Percentiles rank a stretch among this genome's conserved stretches.
phyloP scores from a whole-genome alignment of 2,888 invertebrate species.

The Morinoia aosen region DNA sequence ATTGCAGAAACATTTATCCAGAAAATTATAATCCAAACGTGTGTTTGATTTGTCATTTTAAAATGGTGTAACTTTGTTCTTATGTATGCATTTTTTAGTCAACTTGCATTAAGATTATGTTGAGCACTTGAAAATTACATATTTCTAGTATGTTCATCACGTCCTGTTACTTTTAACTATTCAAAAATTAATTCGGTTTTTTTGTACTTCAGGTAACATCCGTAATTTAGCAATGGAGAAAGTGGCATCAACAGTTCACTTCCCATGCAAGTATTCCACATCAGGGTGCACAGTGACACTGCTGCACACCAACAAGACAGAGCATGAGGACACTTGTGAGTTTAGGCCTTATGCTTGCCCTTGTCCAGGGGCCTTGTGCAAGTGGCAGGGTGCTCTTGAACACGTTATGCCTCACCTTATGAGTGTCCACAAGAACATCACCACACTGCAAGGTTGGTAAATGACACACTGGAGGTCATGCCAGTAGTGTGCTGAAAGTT shows the following conservation, averaged over 20 bases:
- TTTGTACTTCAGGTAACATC: constrained; percentile 81
- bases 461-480: no score
- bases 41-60: no score
- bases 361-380: constrained; percentile 99
- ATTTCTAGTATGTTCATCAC: no score
- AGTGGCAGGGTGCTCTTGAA: constrained; percentile 98
- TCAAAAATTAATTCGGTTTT: not conserved
- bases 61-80: no score
- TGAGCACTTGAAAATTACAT: no score
- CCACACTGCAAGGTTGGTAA: constrained; percentile 88
- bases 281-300: constrained; percentile 94
- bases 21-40: no score
- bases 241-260: constrained; percentile 97
- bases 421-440: constrained; percentile 97
- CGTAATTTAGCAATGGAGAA: constrained; percentile 99
- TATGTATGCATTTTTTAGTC: no score
- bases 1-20: no score
- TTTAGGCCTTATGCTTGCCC: constrained; percentile 98
- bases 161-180: not conserved
- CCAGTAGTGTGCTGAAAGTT: not conserved
- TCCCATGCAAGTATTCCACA: constrained; percentile 97
- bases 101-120: no score
- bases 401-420: constrained; percentile 99
- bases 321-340: constrained; percentile 98
- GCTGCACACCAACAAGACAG: constrained; percentile 96